Conservation (phyloP, 2,113 vertebrate species). For the Syngnathus typhle region DNA sequence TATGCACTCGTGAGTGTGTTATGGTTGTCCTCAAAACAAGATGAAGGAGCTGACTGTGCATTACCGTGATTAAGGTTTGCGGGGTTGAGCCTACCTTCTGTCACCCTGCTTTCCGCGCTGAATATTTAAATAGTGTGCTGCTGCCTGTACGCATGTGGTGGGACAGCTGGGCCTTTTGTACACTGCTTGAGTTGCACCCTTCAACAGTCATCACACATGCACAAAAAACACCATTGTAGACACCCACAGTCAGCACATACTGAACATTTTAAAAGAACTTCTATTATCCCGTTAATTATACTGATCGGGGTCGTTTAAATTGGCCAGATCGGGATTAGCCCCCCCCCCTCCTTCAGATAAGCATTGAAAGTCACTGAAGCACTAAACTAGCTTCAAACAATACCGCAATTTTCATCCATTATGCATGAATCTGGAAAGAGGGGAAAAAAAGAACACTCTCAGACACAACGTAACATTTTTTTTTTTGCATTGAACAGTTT, state of each 20-base stretch:
- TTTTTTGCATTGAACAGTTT: no score
- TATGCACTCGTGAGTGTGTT: neutral
- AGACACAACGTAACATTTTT: no score
- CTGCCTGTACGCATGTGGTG: conserved; percentile 13
- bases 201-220: conserved; percentile 26
- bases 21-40: neutral
- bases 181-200: conserved; percentile 36
- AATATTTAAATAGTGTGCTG: conserved; percentile 49
- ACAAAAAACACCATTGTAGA: neutral
- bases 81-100: conserved; percentile 42
- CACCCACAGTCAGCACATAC: neutral
- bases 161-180: conserved; percentile 64
- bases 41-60: conserved; percentile 21
- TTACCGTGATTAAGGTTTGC: conserved; percentile 10
- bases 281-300: conserved; percentile 54
- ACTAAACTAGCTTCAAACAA: neutral
- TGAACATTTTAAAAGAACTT: neutral
- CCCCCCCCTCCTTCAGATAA: conserved; percentile 24
- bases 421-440: no score
- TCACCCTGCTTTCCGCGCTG: conserved; percentile 25
- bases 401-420: no score
- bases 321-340: conserved; percentile 51
- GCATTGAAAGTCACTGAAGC: neutral
- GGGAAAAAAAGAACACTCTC: no score
- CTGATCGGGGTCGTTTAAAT: conserved; percentile 55